Conservation (phyloP, 2,113 vertebrate species). For the Chaenogobius annularis region DNA sequence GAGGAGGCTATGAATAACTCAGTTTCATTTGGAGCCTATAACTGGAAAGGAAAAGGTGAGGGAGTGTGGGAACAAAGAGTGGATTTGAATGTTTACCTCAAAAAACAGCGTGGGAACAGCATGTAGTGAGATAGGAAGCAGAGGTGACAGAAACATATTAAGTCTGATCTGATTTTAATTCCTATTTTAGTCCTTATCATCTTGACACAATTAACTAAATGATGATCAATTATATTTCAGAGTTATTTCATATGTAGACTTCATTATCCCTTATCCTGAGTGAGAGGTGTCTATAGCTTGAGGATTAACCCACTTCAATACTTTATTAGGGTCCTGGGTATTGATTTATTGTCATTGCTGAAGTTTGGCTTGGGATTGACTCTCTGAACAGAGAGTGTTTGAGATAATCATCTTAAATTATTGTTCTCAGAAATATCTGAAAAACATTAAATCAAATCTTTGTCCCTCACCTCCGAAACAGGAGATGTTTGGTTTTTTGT, state of each 20-base stretch:
- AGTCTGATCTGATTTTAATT: not conserved
- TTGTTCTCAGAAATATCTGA: not conserved
- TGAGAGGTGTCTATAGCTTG: not conserved
- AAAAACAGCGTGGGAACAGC: slow-evolving; percentile 1
- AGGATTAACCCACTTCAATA: not conserved
- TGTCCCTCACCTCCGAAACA: not conserved
- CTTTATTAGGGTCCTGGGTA: not conserved
- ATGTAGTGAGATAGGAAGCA: not conserved
- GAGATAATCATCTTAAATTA: not conserved
- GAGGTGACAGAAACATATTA: slow-evolving; percentile 1
- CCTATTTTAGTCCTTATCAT: not conserved
- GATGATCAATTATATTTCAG: not conserved
- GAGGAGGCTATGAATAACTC: slow-evolving; percentile 69
- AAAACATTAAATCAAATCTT: not conserved
- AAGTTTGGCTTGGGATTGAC: not conserved
- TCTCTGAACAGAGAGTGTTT: not conserved
- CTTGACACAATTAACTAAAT: not conserved
- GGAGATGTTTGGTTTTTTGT: not conserved
- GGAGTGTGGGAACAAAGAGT: slow-evolving; percentile 51
- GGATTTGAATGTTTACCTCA: slow-evolving; percentile 49
- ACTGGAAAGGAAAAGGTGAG: slow-evolving; percentile 42
- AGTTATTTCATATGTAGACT: not conserved
- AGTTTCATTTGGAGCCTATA: slow-evolving; percentile 62
- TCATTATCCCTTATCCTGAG: not conserved
- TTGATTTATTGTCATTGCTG: not conserved